phyloP scores from a whole-genome alignment of 1,140 invertebrate genomes.

The Calliopsis andreniformis region DNA sequence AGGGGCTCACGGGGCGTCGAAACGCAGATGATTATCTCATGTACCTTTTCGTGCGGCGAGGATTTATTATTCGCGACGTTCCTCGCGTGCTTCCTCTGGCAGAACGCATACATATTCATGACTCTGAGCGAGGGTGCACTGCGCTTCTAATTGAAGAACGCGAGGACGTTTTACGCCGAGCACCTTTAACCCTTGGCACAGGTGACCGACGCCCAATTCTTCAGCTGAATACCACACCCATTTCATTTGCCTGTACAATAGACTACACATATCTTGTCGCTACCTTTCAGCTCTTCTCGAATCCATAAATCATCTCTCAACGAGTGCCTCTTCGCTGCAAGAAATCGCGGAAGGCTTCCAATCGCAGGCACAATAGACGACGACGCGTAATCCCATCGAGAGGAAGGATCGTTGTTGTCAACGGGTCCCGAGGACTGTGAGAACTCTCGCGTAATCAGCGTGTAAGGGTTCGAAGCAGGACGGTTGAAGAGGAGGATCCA shows the following conservation, averaged over 20 bases:
- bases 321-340: conserved; percentile 7
- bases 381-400: not conserved
- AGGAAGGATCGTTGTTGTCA: too few species aligned
- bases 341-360: conserved; percentile 14
- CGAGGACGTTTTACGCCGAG: conserved; percentile 10
- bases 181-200: conserved; percentile 6
- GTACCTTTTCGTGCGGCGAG: conserved; percentile 33
- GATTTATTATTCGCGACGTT: conserved; percentile 55
- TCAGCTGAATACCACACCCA: not conserved
- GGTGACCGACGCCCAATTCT: not conserved
- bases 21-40: conserved; percentile 33
- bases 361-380: not conserved
- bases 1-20: conserved; percentile 20
- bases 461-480: conserved; percentile 44
- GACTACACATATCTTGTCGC: too few species aligned
- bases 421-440: not conserved
- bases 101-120: conserved; percentile 52
- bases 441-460: conserved; percentile 37
- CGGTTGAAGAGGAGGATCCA: conserved; percentile 27
- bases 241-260: too few species aligned
- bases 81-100: conserved; percentile 29
- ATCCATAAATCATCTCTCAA: conserved; percentile 6
- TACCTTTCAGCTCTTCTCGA: too few species aligned
- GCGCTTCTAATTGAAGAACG: conserved; percentile 58
- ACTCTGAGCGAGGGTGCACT: conserved; percentile 34